phyloP scores from a whole-genome alignment of 2,797 vertebrate genomes.

The Perodicticus potto region DNA sequence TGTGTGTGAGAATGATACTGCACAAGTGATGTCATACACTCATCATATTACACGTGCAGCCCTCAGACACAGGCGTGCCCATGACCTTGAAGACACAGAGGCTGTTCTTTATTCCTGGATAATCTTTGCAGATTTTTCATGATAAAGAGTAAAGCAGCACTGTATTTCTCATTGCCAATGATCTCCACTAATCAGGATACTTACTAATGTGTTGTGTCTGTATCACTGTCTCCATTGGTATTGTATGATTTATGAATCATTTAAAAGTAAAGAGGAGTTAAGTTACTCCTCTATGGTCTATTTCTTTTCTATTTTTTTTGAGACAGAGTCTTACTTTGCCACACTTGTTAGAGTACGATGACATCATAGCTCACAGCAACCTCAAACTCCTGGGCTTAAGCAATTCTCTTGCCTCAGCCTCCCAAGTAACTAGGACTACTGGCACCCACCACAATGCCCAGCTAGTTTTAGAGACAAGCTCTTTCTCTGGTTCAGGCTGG shows the following conservation, averaged over 20 bases:
- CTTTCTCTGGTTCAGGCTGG: no score
- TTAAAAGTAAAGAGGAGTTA: background rate
- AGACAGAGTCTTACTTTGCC: no score
- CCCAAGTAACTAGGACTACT: no score
- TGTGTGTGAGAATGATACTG: background rate
- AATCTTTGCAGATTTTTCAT: background rate
- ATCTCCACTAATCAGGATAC: background rate
- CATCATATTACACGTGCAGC: fast-evolving
- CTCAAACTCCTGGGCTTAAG: no score
- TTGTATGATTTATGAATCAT: background rate
- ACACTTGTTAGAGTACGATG: no score
- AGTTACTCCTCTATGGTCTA: background rate
- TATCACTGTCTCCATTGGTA: background rate
- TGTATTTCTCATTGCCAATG: background rate
- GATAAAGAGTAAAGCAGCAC: background rate
- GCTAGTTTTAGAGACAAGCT: no score
- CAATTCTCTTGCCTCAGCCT: no score
- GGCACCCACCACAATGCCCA: no score
- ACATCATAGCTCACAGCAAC: no score
- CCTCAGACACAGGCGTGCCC: background rate
- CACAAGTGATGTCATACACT: background rate
- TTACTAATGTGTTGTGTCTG: background rate
- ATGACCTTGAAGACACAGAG: background rate
- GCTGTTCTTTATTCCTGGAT: background rate
- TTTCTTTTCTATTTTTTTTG: background rate